These are phyloP conservation scores for Athene noctua DNA, from an alignment of 2,113 vertebrate genomes.

Conservation along the genomic window DNA sequence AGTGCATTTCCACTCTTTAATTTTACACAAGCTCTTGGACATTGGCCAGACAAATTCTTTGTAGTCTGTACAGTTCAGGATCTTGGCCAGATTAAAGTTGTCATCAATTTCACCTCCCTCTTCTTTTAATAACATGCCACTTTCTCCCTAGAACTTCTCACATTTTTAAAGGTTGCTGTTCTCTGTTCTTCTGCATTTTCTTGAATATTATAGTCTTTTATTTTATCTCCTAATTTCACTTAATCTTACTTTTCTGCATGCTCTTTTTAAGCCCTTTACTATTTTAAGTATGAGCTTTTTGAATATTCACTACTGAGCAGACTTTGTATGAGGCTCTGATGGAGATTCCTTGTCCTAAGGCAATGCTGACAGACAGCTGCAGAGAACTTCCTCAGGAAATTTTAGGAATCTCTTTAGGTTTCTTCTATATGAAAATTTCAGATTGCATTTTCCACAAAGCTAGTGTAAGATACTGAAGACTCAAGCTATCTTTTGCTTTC, in stretches of 20 bases:
- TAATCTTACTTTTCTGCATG: neutral
- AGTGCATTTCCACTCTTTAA: slow-evolving; percentile 31
- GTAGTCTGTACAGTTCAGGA: slow-evolving; percentile 4
- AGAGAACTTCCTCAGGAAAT: neutral
- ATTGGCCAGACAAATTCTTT: slow-evolving; percentile 24
- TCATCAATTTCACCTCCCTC: slow-evolving; percentile 22
- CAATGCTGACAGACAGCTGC: neutral
- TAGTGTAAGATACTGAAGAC: neutral
- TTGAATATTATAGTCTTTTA: neutral
- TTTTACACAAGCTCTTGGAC: slow-evolving; percentile 35
- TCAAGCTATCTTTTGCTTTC: neutral
- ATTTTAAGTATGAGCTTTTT: neutral
- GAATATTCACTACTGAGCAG: neutral
- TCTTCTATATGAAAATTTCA: neutral
- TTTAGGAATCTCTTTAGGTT: neutral
- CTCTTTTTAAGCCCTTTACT: neutral
- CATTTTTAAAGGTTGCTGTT: neutral
- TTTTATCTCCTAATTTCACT: neutral
- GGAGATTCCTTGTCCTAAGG: neutral
- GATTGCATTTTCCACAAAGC: neutral
- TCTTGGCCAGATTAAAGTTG: slow-evolving; percentile 42
- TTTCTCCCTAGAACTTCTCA: neutral
- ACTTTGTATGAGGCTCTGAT: neutral
- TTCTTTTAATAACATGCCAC: slow-evolving; percentile 1
- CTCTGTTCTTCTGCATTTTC: neutral